These are phyloP conservation scores for Pterobdella sp. DNA, from an alignment of 2,888 invertebrate genomes.

Conservation along the genomic window DNA sequence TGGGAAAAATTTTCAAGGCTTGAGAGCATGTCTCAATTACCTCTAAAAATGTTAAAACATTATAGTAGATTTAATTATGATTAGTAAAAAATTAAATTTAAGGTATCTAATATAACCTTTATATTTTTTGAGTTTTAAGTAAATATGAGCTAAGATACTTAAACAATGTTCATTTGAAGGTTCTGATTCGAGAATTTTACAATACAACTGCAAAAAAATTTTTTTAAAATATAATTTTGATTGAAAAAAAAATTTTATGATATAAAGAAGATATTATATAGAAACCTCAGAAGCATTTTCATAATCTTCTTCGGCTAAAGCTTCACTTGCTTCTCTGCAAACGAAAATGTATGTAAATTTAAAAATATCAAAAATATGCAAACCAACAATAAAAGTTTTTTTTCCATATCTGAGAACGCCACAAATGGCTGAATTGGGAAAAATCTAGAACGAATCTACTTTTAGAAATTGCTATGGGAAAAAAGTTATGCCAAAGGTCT, in stretches of 20 bases:
- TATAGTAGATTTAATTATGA: neutral
- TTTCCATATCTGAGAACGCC: too few relatives aligned
- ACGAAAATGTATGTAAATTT: too few relatives aligned
- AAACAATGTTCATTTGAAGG: neutral
- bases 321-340: conserved; percentile 5
- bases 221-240: neutral
- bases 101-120: conserved; percentile 37
- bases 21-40: conserved; percentile 41
- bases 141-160: conserved; percentile 43
- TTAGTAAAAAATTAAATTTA: neutral
- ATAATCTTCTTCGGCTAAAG: conserved; percentile 8
- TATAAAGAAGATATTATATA: neutral
- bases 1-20: conserved; percentile 41
- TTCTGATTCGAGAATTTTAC: neutral
- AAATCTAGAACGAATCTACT: too few relatives aligned
- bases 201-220: conserved; percentile 8
- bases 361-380: too few relatives aligned
- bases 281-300: conserved; percentile 12
- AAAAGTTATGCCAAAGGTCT: too few relatives aligned
- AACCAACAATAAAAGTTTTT: too few relatives aligned
- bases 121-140: conserved; percentile 42
- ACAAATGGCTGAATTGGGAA: too few relatives aligned
- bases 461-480: too few relatives aligned
- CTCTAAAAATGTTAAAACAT: conserved; percentile 39
- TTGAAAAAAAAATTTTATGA: neutral